Evolutionary conservation across 2,797 vertebrate species (phyloP), one percentile per base, ranked within the genome.

Genomic region (Microctenopoma lineatum): DNA sequence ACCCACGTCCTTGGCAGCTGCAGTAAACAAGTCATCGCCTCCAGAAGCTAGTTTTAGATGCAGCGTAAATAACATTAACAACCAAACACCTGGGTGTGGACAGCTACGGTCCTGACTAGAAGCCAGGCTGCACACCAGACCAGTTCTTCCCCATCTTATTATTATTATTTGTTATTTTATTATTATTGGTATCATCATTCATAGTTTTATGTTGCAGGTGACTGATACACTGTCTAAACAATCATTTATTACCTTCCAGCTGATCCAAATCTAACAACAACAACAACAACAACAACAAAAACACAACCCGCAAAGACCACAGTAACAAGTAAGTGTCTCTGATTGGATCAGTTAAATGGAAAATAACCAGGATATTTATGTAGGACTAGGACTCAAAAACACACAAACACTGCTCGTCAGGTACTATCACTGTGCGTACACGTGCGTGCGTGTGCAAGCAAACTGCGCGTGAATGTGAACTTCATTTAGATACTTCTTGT

Each of bases 201-300:
- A 25, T 25, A 16, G 4, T 34, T 14, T 44, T 12, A 47, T 18
- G 10, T n/a, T 53, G 32, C 7, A 38, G 15, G 12, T 26, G 18
- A 45, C 18, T 0, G 26, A 54, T 27, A 15, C 62, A 18, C 5
- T n/a, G 18, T 10, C 52, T n/a, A 46, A 14, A 9, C 10, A 57
- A 1, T 36, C 15, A 16, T 52, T 59, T 50, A 2, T 51, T 77
- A 36, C 76, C 26, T 85, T 86, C 54, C 66, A 89, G 88, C 15
- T 27, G 45, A 85, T 3, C 87, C 85, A 25, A 46, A 0, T 1
- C 13, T 2, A 41, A 47, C 0, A 50, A 4, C 7, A 7, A 11
- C 38, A 41, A 51, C 0, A 52, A n/a, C 21, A 21, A 21, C 21
- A 21, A 21, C 21, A 21, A 4, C 6, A 7, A 11, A 25, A 45